phyloP scores from a whole-genome alignment of 64 coral and sea anemone genomes.

The Dendrophyllia cribrosa region DNA sequence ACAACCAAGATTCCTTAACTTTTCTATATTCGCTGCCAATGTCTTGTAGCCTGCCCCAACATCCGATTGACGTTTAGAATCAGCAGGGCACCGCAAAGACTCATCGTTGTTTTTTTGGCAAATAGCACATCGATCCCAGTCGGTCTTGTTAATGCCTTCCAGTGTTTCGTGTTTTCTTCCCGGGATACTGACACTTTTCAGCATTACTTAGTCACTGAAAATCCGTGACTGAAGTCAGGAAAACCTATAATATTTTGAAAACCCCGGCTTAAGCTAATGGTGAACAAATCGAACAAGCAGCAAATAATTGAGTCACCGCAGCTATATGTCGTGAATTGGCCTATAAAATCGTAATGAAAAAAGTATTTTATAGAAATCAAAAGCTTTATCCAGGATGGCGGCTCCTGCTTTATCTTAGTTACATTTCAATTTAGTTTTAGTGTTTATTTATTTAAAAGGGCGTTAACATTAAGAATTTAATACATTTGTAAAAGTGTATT shows the following conservation, averaged over 20 bases:
- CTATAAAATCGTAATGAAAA: no score
- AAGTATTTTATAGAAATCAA: no score
- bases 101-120: conserved; percentile 48
- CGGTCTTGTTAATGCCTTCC: background rate
- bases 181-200: conserved; percentile 18
- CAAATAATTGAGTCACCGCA: no score
- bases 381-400: no score
- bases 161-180: conserved; percentile 4
- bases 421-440: no score
- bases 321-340: no score
- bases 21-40: conserved; percentile 31
- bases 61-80: conserved; percentile 19
- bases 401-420: no score
- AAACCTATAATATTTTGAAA: background rate
- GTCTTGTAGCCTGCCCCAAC: conserved; percentile 41
- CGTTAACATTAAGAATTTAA: no score
- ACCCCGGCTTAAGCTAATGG: no score
- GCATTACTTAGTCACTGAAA: background rate
- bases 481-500: no score
- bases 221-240: background rate
- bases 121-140: conserved; percentile 46
- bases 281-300: no score
- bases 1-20: conserved; percentile 29
- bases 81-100: conserved; percentile 37
- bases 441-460: no score